phyloP scores from a whole-genome alignment of 2,888 invertebrate genomes.

The Eledone cirrhosa region DNA sequence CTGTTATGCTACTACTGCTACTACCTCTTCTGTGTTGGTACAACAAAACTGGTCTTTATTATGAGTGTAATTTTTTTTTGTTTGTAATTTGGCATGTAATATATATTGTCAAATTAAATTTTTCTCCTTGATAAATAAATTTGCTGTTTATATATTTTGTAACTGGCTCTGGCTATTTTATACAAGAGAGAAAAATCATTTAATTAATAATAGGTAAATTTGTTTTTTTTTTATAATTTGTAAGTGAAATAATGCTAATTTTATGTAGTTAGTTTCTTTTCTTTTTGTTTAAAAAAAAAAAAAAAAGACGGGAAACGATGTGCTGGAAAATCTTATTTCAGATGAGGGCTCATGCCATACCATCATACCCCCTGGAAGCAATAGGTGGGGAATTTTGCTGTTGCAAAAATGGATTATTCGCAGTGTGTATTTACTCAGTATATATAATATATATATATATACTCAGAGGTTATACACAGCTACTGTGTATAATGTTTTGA shows the following conservation, averaged over 20 bases:
- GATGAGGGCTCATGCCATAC: slow-evolving; percentile 33
- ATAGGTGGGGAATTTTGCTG: slow-evolving; percentile 27
- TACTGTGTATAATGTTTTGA: too few species aligned
- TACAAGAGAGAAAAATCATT: slow-evolving; percentile 9
- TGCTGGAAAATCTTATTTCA: slow-evolving; percentile 33
- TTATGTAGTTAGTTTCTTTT: slow-evolving; percentile 25
- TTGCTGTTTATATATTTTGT: slow-evolving; percentile 8
- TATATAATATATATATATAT: not conserved
- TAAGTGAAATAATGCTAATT: slow-evolving; percentile 26
- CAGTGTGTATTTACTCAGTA: slow-evolving; percentile 35
- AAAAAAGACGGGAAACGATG: slow-evolving; percentile 32
- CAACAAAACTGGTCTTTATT: slow-evolving; percentile 19
- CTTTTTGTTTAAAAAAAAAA: slow-evolving; percentile 16
- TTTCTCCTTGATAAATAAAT: slow-evolving; percentile 23
- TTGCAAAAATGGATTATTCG: slow-evolving; percentile 31
- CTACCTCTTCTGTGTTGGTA: slow-evolving; percentile 23
- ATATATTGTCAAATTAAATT: not conserved
- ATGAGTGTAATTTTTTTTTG: not conserved
- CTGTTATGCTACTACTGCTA: slow-evolving; percentile 23
- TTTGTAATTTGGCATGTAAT: slow-evolving; percentile 26
- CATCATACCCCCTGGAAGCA: slow-evolving; percentile 25
- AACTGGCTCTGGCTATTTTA: slow-evolving; percentile 17
- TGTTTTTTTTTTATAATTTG: slow-evolving; percentile 13
- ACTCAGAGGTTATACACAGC: not conserved
- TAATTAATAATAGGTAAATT: slow-evolving; percentile 20